Evolutionary conservation across 1,140 invertebrate genomes (phyloP), one percentile per base, ranked within the genome.

Genomic region (Maniola jurtina): DNA sequence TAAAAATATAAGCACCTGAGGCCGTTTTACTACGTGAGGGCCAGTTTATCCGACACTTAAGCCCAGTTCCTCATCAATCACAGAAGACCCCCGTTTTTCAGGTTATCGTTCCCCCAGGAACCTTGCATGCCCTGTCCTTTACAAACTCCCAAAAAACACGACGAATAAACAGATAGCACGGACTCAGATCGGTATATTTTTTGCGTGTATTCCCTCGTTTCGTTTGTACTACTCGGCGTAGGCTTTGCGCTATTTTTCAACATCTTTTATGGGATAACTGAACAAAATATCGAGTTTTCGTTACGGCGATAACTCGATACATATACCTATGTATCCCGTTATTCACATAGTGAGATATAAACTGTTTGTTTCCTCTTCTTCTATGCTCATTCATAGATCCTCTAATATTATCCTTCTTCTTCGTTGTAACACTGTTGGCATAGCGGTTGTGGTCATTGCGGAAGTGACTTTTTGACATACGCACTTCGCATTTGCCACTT

Each of bases 21-120:
- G 34, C 54, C 11, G 34, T 55, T 35, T 16, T 8, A 61, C 50
- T 60, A 79, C 82, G 72, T 76, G 72, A 73, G 74, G 82, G 75
- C 80, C 70, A 81, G 79, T 84, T 85, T 84, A 83, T 82, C 82
- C 74, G 74, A 56, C 54, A 15, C 75, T 77, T 79, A 76, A 73
- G 70, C 74, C 73, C 67, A 68, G 67, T 72, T 76, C 72, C 76
- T 78, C 83, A 89, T 89, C 84, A 87, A 88, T 88, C 86, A 87
- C 84, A 35, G 66, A 60, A 62, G 73, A 66, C 72, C 54, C 78
- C 75, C 69, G 77, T 84, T 86, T 86, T 85, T 81, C 77, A 73
- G 77, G 68, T 77, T 76, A 82, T 79, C 77, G 74, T 71, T 77
- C 83, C 81, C 83, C 57, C 57, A 69, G 72, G 64, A 74, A 72